Evolutionary conservation across 1,140 invertebrate genomes (phyloP).

Genomic region (Formica selysi): DNA sequence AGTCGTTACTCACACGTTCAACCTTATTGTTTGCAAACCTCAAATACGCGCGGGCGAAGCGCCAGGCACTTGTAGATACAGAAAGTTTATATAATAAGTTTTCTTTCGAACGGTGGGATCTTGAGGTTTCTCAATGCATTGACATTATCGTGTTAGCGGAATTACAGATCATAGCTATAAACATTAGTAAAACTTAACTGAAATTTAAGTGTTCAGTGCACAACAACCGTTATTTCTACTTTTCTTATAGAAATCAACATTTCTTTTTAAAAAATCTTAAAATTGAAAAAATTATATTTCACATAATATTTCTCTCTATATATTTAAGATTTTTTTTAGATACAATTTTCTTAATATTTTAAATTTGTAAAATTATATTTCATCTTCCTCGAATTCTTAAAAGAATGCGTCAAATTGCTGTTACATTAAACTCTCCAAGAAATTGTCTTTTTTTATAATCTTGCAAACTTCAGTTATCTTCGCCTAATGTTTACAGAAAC

Average conservation of each 20-base stretch:
- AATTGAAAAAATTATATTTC: not conserved
- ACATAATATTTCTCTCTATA: not conserved
- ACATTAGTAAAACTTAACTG: constrained; percentile 1
- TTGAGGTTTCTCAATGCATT: constrained; percentile 4
- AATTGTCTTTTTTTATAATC: constrained; percentile 8
- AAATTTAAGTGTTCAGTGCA: not conserved
- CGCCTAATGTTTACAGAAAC: constrained; percentile 18
- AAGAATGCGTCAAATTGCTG: not conserved
- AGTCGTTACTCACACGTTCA: constrained; percentile 45
- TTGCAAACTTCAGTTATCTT: not conserved
- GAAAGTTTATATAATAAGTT: constrained; percentile 48
- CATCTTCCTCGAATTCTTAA: not conserved
- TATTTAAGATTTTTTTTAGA: not conserved
- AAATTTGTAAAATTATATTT: not conserved
- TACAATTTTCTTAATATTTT: not conserved
- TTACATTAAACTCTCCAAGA: not conserved
- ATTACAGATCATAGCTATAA: constrained; percentile 17
- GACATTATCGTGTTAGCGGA: not conserved
- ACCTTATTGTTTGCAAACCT: constrained; percentile 68
- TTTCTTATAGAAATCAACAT: constrained; percentile 13
- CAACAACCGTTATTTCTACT: not conserved
- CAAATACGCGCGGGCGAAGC: constrained; percentile 69
- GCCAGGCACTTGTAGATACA: constrained; percentile 73
- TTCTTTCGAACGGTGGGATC: constrained; percentile 38
- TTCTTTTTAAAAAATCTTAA: not conserved